Evolutionary conservation across 1,140 invertebrate species (phyloP), one percentile per base, ranked within the genome.

Genomic region (Hylyphantes graminicola): DNA sequence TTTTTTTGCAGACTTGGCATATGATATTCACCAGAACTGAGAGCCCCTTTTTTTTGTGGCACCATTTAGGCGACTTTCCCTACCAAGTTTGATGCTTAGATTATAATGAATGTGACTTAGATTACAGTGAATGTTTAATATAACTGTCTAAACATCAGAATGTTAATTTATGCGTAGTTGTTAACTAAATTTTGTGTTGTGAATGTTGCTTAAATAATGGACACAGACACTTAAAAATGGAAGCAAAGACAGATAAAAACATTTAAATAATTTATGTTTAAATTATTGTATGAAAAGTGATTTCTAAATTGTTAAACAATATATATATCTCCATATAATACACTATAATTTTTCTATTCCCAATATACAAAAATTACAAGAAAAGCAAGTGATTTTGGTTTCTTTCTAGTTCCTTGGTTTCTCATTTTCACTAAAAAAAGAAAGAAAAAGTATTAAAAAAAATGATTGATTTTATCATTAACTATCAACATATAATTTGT

Each of bases 261-360:
- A 51, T 53, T 70, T 53, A 70, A 17, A 70, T 70, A 70, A 70
- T 70, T 70, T 70, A 70, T 70, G 50, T 70, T 70, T 17, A 70
- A 70, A 70, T 70, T 17, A 15, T 70, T 70, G 17, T 19, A 8
- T 70, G 68, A 51, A 70, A 70, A 70, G 68, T 70, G 50, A 70
- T 70, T 70, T 48, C 68, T 70, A 70, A 70, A 53, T 70, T 70
- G 51, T 9, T 70, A 70, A 19, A 51, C n/a, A 70, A 17, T 17
- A 70, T 70, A 70, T 50, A 70, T 70, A 70, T 70, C n/a, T n/a
- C 55, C 53, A 57, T 74, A 73, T 57, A 73, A 48, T 55, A 21
- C 13, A 73, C 72, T 74, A 48, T 74, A 74, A 74, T 35, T 59
- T 74, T 59, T 59, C 53, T 74, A 59, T 57, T 74, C 7, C 72